Evolutionary conservation across 2,888 invertebrate genomes (phyloP).

Genomic region (Spodoptera exigua): DNA sequence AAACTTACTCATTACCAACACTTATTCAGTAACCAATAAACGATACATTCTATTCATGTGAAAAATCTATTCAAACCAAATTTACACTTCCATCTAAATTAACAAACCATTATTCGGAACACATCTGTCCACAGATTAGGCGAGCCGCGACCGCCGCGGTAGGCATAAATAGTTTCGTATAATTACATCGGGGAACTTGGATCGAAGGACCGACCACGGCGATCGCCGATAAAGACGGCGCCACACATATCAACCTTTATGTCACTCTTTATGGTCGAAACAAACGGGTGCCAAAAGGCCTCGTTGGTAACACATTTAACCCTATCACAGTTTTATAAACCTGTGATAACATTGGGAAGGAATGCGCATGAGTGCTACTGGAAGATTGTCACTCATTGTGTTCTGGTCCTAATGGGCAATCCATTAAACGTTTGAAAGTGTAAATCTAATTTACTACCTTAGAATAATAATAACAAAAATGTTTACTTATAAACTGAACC

Average conservation of each 20-base stretch:
- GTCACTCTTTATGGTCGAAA: conserved; percentile 67
- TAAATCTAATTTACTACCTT: no score
- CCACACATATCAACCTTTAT: conserved; percentile 72
- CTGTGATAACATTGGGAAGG: conserved; percentile 70
- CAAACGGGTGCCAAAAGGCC: conserved; percentile 87
- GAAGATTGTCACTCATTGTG: conserved; percentile 37
- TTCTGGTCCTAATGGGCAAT: conserved; percentile 39
- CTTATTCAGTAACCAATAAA: not conserved
- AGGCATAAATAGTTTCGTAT: conserved; percentile 44
- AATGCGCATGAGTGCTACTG: conserved; percentile 41
- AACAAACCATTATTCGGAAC: conserved; percentile 35
- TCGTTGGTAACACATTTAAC: conserved; percentile 83
- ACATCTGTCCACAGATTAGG: conserved; percentile 48
- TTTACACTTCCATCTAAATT: conserved; percentile 45
- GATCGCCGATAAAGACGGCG: conserved; percentile 73
- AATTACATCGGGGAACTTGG: conserved; percentile 56
- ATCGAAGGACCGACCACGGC: conserved; percentile 42
- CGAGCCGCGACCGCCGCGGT: conserved; percentile 45
- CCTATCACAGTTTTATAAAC: conserved; percentile 82
- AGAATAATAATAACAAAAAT: no score
- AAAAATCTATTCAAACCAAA: conserved; percentile 7
- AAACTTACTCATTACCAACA: no score
- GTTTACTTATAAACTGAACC: no score
- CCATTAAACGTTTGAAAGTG: no score
- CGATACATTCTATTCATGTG: not conserved